phyloP scores from a whole-genome alignment of 2,888 invertebrate genomes.

The Hylaea fasciaria region DNA sequence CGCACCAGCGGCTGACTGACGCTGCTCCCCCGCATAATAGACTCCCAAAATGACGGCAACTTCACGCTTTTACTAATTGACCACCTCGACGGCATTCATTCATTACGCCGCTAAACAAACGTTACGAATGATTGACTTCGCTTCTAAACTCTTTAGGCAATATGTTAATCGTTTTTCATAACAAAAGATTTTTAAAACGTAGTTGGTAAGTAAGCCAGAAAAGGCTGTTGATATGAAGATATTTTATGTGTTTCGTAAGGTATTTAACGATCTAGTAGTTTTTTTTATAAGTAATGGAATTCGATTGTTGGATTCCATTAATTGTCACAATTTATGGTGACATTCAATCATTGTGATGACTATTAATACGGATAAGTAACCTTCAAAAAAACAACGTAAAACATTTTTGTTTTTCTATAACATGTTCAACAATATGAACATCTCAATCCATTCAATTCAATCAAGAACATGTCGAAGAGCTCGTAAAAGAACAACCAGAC shows the following conservation, averaged over 20 bases:
- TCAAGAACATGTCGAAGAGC: not conserved
- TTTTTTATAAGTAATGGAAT: slow-evolving; percentile 54
- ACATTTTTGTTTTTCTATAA: no score
- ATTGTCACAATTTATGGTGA: no score
- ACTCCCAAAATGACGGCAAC: slow-evolving; percentile 76
- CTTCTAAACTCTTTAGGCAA: slow-evolving; percentile 58
- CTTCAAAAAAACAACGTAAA: no score
- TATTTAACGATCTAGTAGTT: slow-evolving; percentile 54
- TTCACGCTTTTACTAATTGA: slow-evolving; percentile 81
- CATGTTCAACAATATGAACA: not conserved
- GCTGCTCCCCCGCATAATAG: slow-evolving; percentile 56
- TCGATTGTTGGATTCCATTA: slow-evolving; percentile 43
- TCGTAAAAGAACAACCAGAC: slow-evolving; percentile 28
- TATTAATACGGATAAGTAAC: no score
- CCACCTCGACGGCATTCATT: slow-evolving; percentile 75
- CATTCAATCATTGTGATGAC: no score
- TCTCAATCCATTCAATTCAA: not conserved
- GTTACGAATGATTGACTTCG: slow-evolving; percentile 71
- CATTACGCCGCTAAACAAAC: slow-evolving; percentile 68
- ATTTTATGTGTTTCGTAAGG: slow-evolving; percentile 50
- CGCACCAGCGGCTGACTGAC: slow-evolving; percentile 65
- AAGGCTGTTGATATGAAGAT: slow-evolving; percentile 50
- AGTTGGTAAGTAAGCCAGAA: slow-evolving; percentile 36
- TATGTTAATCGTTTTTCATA: slow-evolving; percentile 60
- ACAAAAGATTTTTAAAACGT: slow-evolving; percentile 54